Percentiles rank a stretch among this genome's conserved stretches.
Evolutionary conservation across 1,140 invertebrate species (phyloP).

Genomic region (Sesamia nonagrioides): DNA sequence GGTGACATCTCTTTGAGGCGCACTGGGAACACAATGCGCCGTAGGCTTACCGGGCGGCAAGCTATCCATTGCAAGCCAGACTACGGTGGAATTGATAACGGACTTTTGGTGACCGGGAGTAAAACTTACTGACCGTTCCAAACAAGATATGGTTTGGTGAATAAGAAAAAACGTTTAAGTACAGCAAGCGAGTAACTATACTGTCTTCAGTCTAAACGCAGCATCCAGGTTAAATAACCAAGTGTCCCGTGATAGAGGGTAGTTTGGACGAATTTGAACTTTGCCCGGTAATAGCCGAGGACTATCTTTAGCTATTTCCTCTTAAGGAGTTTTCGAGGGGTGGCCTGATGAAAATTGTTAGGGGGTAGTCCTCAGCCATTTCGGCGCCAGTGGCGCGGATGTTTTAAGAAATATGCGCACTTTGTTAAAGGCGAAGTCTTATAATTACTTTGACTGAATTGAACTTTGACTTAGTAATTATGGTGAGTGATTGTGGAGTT

Average conservation of each 20-base stretch:
- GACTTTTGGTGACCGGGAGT: no score
- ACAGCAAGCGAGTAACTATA: not conserved
- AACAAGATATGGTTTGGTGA: no score
- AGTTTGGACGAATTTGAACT: slow-evolving; percentile 63
- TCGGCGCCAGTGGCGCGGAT: slow-evolving; percentile 31
- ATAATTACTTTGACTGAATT: slow-evolving; percentile 43
- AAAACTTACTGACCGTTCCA: no score
- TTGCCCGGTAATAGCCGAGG: slow-evolving; percentile 56
- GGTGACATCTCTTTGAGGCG: no score
- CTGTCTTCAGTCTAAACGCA: slow-evolving; percentile 25
- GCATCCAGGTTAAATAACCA: slow-evolving; percentile 62
- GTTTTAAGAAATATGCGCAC: slow-evolving; percentile 44
- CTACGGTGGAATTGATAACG: no score
- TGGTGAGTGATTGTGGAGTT: not conserved
- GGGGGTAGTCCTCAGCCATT: slow-evolving; percentile 40
- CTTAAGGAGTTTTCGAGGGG: slow-evolving; percentile 48
- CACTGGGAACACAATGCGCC: no score
- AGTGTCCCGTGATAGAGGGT: slow-evolving; percentile 55
- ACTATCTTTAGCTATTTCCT: slow-evolving; percentile 58
- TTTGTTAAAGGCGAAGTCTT: slow-evolving; percentile 42
- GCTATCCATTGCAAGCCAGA: no score
- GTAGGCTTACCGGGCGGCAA: no score
- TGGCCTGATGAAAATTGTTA: slow-evolving; percentile 54
- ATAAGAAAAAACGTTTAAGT: not conserved
- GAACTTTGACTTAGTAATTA: slow-evolving; percentile 14